phyloP scores from a whole-genome alignment of 2,797 vertebrate genomes.

The Darevskia mixta region DNA sequence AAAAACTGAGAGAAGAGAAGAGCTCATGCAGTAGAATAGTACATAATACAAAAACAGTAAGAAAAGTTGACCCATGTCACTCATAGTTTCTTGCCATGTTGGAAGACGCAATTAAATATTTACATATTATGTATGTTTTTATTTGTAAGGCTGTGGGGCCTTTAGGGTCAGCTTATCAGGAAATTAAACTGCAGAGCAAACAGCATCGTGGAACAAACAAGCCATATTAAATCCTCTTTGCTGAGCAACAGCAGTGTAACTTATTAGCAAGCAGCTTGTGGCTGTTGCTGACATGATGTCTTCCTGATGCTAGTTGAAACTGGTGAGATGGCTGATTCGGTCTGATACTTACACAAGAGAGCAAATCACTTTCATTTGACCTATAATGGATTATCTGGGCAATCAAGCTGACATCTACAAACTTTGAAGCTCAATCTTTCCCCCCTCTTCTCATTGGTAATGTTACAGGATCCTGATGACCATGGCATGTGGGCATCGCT shows the following conservation, averaged over 20 bases:
- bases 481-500: conserved; percentile 8
- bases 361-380: conserved; percentile 58
- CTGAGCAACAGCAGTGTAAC: conserved; percentile 31
- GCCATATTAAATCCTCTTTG: conserved; percentile 44
- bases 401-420: conserved; percentile 34
- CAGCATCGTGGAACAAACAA: conserved; percentile 20
- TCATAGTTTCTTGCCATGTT: conserved; percentile 15
- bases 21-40: neutral
- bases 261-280: conserved; percentile 55
- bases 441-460: neutral
- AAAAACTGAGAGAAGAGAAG: neutral
- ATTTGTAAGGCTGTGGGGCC: neutral
- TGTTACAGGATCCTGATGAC: conserved; percentile 9
- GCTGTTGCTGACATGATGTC: conserved; percentile 60
- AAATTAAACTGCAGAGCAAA: conserved; percentile 29
- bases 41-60: neutral
- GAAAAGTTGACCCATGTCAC: neutral
- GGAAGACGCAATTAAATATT: neutral
- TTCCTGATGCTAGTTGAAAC: conserved; percentile 39
- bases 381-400: conserved; percentile 50
- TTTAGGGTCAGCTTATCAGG: conserved; percentile 7
- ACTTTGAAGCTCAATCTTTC: conserved; percentile 11
- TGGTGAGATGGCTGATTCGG: conserved; percentile 52
- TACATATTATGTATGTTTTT: neutral
- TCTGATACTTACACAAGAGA: conserved; percentile 29